Evolutionary conservation across 2,888 invertebrate genomes (phyloP), one percentile per base, ranked within the genome.

Genomic region (Acanthacorydalis orientalis): DNA sequence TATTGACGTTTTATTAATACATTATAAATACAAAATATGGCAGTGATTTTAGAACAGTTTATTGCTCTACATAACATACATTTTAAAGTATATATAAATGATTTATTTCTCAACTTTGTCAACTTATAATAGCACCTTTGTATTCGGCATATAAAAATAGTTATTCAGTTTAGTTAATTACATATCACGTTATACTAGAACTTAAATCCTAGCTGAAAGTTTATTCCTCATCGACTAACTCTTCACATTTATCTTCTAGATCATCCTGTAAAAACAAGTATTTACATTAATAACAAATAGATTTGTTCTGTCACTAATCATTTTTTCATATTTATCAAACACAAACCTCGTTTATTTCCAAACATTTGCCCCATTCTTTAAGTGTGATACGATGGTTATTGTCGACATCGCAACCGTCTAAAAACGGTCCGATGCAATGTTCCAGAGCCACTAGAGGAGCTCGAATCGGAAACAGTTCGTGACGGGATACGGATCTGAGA

Each of bases 391-490:
- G 80, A 65, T 93, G 91, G 68, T 96, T 87, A 60, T 83, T 74
- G 68, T 96, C 79, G 34, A 68, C 69, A 67, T 97, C 96, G 67
- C 97, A 97, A 31, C 74, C 73, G 68, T 93, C 84, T 52, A 96
- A 77, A 77, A 97, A 97, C 38, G 93, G 92, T 50, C 90, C 88
- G 67, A 96, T 95, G 72, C 97, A 97, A 65, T 95, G 95, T 69
- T 97, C 97, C 68, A 97, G 77, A 35, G 93, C 80, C 77, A 95
- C 85, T 53, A 97, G 73, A 2, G 93, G 92, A 45, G 95, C 95
- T 51, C 91, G 80, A 63, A 95, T 90, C 47, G 93, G 93, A 75
- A 93, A 93, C 60, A 97, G 72, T 69, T 97, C 96, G 71, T 93
- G 91, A 37, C 90, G 80, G 31, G 91, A 91, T 41, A 97, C 89